Percentiles rank a stretch among this genome's conserved stretches.
Conservation (phyloP, 2,797 vertebrate species). For the Syndactyla subalaris region DNA sequence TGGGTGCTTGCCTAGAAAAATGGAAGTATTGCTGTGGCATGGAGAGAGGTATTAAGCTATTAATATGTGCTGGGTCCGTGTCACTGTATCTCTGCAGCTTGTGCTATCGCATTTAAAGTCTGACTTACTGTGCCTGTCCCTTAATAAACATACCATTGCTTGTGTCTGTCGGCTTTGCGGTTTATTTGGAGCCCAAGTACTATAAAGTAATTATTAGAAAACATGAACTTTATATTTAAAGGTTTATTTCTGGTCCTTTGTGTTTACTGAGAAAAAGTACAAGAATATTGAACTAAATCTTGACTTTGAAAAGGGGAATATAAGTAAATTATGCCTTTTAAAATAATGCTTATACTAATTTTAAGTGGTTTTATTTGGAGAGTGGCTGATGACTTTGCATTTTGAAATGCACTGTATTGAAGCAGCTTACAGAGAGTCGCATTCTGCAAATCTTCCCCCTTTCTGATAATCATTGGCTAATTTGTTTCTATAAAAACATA, state of each 20-base stretch:
- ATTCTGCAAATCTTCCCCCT: neutral
- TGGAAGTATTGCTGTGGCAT: neutral
- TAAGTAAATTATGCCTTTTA: neutral
- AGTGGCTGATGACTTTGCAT: neutral
- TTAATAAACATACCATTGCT: neutral
- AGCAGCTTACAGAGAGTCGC: neutral
- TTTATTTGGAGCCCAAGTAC: neutral
- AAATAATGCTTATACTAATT: neutral
- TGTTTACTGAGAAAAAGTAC: neutral
- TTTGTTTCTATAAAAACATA: neutral
- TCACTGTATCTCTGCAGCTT: neutral
- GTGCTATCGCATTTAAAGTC: neutral
- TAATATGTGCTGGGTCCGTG: neutral
- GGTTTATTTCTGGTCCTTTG: neutral
- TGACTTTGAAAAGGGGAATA: neutral
- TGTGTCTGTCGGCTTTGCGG: neutral
- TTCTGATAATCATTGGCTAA: neutral
- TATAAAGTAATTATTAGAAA: neutral
- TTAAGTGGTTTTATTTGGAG: neutral
- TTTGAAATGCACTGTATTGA: neutral
- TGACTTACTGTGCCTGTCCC: neutral
- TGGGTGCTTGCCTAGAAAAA: constrained; percentile 64
- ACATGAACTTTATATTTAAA: neutral
- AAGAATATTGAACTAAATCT: neutral
- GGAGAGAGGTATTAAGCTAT: neutral